phyloP scores from a whole-genome alignment of 64 coral and sea anemone genomes.

The Trachythela sp. region DNA sequence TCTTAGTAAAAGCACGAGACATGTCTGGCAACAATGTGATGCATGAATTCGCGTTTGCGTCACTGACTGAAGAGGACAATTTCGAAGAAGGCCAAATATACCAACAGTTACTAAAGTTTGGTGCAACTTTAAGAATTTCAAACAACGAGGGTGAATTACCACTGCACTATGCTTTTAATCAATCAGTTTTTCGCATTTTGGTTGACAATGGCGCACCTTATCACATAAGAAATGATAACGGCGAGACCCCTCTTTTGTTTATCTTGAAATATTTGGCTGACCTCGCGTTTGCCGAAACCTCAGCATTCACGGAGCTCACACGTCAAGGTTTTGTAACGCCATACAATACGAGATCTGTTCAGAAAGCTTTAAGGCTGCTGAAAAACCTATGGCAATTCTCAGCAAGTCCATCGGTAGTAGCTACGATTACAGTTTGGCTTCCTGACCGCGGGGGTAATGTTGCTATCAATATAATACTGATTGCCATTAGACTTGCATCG shows the following conservation, averaged over 20 bases:
- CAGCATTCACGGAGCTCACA: background rate
- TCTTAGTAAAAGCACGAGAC: background rate
- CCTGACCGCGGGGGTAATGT: background rate
- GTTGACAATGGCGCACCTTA: background rate
- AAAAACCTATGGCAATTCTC: background rate
- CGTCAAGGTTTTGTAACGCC: background rate
- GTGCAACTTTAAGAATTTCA: background rate
- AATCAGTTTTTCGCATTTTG: background rate
- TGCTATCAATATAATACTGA: background rate
- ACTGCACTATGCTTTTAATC: background rate
- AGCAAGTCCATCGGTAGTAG: background rate
- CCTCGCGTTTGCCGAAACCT: background rate
- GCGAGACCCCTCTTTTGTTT: background rate
- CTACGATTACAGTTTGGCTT: background rate
- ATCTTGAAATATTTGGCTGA: background rate
- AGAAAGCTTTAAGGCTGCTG: background rate
- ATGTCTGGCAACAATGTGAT: background rate
- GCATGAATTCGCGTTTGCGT: background rate
- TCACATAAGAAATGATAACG: background rate
- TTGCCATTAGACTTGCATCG: background rate
- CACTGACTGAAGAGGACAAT: too few relatives aligned
- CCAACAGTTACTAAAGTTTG: too few relatives aligned
- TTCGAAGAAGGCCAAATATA: too few relatives aligned
- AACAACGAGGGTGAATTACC: background rate
- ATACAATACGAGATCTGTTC: background rate